Percentiles rank a stretch among this genome's conserved stretches.
phyloP scores from a whole-genome alignment of 2,113 vertebrate genomes.

The Myodes glareolus region DNA sequence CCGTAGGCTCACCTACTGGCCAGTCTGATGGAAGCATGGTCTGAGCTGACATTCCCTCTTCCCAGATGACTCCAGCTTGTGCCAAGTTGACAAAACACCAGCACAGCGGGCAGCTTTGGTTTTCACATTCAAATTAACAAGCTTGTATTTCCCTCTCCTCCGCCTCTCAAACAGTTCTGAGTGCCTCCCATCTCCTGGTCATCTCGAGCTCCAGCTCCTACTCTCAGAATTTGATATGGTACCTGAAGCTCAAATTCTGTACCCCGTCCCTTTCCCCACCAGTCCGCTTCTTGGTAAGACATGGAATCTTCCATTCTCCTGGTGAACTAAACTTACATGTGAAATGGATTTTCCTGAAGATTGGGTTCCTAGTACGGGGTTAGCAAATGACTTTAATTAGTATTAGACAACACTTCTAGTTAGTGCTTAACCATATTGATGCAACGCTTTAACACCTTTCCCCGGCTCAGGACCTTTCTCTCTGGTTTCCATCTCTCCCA shows the following conservation, averaged over 20 bases:
- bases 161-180: background rate
- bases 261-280: background rate
- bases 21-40: background rate
- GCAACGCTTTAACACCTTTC: constrained; percentile 1
- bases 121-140: constrained; percentile 22
- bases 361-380: background rate
- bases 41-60: background rate
- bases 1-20: background rate
- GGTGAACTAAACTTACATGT: background rate
- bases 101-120: background rate
- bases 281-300: background rate
- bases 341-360: background rate
- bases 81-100: background rate
- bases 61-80: background rate
- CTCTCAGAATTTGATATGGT: background rate
- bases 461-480: background rate
- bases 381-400: constrained; percentile 33
- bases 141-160: background rate
- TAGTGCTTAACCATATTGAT: background rate
- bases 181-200: background rate
- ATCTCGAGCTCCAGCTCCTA: background rate
- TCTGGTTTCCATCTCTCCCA: background rate
- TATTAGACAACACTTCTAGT: background rate
- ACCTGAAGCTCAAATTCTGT: background rate
- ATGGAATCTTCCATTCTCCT: background rate